phyloP scores from a whole-genome alignment of 2,113 vertebrate genomes.

The Syngnathus scovelli region DNA sequence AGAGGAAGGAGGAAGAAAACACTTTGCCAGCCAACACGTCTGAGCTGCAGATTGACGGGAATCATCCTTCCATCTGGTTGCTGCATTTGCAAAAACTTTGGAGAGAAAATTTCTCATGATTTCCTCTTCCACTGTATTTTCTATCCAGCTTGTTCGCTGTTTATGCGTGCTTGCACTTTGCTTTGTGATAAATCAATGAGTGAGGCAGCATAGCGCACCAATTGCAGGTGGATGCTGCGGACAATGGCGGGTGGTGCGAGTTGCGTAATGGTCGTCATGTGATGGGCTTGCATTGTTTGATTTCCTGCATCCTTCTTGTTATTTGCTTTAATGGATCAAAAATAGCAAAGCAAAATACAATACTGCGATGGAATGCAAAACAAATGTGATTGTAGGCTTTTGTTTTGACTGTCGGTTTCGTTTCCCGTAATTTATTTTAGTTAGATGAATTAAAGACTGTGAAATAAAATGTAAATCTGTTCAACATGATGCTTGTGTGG shows the following conservation, averaged over 20 bases:
- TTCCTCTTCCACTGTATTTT: too few relatives aligned
- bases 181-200: slow-evolving; percentile 51
- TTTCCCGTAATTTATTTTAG: background rate
- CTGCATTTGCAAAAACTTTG: background rate
- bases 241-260: slow-evolving; percentile 53
- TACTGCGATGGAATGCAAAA: slow-evolving; percentile 24
- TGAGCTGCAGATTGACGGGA: background rate
- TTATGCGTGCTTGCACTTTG: slow-evolving; percentile 33
- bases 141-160: slow-evolving; percentile 2
- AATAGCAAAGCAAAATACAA: slow-evolving; percentile 33
- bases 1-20: slow-evolving; percentile 44
- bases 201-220: slow-evolving; percentile 37
- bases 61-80: background rate
- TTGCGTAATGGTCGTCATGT: slow-evolving; percentile 45
- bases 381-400: slow-evolving; percentile 2
- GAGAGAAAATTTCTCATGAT: background rate
- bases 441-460: background rate
- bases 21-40: slow-evolving; percentile 17
- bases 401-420: too few relatives aligned
- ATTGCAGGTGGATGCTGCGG: slow-evolving; percentile 41
- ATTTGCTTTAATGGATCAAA: slow-evolving; percentile 49
- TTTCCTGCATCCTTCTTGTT: slow-evolving; percentile 53
- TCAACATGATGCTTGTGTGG: background rate
- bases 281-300: slow-evolving; percentile 44
- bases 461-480: background rate